phyloP scores from a whole-genome alignment of 2,113 vertebrate species.

The Halichoerus grypus region DNA sequence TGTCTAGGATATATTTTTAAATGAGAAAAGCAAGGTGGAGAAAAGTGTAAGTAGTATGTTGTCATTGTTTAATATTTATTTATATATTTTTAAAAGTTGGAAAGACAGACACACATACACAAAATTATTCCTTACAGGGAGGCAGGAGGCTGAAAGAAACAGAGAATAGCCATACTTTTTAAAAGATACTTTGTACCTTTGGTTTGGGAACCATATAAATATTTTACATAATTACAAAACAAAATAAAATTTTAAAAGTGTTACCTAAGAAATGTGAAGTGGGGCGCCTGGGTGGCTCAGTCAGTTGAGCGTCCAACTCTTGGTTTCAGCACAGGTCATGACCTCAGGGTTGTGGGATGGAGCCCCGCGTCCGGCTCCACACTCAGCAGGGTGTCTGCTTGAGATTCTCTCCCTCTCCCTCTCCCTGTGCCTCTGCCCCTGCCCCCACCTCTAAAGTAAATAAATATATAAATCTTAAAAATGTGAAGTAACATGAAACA shows the following conservation, averaged over 20 bases:
- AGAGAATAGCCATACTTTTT: not conserved
- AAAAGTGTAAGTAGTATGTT: not conserved
- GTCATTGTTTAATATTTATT: not conserved
- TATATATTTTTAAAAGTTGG: not conserved
- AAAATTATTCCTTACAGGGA: not conserved
- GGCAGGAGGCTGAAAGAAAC: not conserved
- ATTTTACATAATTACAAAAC: conserved; percentile 2
- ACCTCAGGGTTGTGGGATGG: not conserved
- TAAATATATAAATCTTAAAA: not conserved
- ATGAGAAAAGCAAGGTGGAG: not conserved
- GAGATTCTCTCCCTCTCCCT: not conserved
- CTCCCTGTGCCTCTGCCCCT: not conserved
- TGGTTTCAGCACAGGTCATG: not conserved
- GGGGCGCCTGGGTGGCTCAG: not conserved
- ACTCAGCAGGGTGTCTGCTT: not conserved
- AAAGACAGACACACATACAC: not conserved
- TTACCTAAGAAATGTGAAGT: not conserved
- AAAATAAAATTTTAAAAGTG: conserved; percentile 30
- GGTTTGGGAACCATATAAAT: not conserved
- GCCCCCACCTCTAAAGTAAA: not conserved
- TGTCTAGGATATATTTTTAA: not conserved
- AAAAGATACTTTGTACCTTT: not conserved
- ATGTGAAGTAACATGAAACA: not conserved
- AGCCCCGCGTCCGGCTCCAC: not conserved
- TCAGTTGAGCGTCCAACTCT: not conserved